Percentiles rank a stretch among this genome's conserved stretches.
Conservation (phyloP, 2,113 vertebrate species). For the Amia ocellicauda region DNA sequence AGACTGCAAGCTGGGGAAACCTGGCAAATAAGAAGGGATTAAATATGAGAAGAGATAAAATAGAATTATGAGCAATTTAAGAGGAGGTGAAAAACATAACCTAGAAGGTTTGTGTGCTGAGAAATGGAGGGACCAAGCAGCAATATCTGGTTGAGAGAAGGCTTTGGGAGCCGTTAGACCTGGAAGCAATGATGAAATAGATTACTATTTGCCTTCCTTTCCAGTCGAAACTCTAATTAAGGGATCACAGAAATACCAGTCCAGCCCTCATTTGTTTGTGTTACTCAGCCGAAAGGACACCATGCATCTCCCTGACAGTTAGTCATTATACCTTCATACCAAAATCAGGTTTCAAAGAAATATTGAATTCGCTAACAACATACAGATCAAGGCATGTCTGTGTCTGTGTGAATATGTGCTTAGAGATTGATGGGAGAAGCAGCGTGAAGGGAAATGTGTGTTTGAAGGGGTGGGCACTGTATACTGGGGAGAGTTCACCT, state of each 20-base stretch:
- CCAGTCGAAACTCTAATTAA: slow-evolving; percentile 66
- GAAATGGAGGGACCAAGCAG: slow-evolving; percentile 35
- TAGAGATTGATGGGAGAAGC: no score
- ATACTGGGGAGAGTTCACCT: background rate
- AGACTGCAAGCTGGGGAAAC: background rate
- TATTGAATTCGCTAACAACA: slow-evolving; percentile 36
- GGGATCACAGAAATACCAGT: slow-evolving; percentile 61
- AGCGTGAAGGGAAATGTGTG: background rate
- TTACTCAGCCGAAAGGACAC: slow-evolving; percentile 61
- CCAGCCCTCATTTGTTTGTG: slow-evolving; percentile 58
- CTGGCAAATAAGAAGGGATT: background rate
- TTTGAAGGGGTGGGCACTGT: no score
- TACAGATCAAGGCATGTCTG: background rate
- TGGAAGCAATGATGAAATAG: slow-evolving; percentile 49
- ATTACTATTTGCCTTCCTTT: slow-evolving; percentile 45
- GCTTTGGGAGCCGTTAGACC: slow-evolving; percentile 6
- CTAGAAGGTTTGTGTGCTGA: background rate
- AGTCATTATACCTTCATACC: slow-evolving; percentile 61
- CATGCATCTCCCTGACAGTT: slow-evolving; percentile 70
- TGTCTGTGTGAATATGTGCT: background rate
- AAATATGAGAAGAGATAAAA: background rate
- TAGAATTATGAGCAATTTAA: background rate
- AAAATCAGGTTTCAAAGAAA: slow-evolving; percentile 47
- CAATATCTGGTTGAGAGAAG: slow-evolving; percentile 25
- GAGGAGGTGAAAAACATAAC: background rate